Percentiles rank a stretch among this genome's conserved stretches.
Conservation (phyloP, 2,888 invertebrate species). For the Trissolcus japonicus region DNA sequence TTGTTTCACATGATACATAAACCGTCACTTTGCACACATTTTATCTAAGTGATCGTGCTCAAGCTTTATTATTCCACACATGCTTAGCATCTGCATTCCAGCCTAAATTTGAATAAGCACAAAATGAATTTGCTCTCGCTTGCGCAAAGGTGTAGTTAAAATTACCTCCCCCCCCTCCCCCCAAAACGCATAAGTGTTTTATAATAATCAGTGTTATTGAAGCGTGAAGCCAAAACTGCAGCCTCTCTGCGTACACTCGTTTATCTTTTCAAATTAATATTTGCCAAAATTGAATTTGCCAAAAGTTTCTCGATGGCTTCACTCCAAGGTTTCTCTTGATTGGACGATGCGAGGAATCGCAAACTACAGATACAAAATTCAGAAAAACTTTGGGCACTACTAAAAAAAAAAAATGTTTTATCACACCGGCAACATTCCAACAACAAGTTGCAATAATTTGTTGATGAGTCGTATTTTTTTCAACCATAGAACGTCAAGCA, state of each 20-base stretch:
- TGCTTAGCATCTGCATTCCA: background rate
- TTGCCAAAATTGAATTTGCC: slow-evolving; percentile 21
- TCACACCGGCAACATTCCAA: too few relatives aligned
- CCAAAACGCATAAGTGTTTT: too few relatives aligned
- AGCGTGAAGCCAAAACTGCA: slow-evolving; percentile 70
- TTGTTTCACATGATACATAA: background rate
- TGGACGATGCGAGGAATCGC: too few relatives aligned
- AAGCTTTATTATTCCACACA: background rate
- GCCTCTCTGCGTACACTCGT: slow-evolving; percentile 55
- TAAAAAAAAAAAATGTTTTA: background rate
- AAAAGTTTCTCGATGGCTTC: slow-evolving; percentile 1
- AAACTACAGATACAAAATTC: too few relatives aligned
- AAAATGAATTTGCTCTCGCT: slow-evolving; percentile 1
- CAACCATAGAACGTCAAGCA: too few relatives aligned
- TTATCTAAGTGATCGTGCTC: background rate
- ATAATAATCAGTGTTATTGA: slow-evolving; percentile 62
- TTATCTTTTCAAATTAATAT: slow-evolving; percentile 23
- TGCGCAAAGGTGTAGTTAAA: too few relatives aligned
- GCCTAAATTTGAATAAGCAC: slow-evolving; percentile 3
- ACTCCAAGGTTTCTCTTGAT: too few relatives aligned
- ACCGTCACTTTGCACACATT: too few relatives aligned
- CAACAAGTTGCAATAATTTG: too few relatives aligned
- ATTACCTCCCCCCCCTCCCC: too few relatives aligned
- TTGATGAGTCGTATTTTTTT: too few relatives aligned
- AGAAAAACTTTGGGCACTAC: too few relatives aligned